Percentiles rank a stretch among this genome's conserved stretches.
Evolutionary conservation across 2,797 vertebrate genomes (phyloP).

Genomic region (Lepilemur septentrionalis): DNA sequence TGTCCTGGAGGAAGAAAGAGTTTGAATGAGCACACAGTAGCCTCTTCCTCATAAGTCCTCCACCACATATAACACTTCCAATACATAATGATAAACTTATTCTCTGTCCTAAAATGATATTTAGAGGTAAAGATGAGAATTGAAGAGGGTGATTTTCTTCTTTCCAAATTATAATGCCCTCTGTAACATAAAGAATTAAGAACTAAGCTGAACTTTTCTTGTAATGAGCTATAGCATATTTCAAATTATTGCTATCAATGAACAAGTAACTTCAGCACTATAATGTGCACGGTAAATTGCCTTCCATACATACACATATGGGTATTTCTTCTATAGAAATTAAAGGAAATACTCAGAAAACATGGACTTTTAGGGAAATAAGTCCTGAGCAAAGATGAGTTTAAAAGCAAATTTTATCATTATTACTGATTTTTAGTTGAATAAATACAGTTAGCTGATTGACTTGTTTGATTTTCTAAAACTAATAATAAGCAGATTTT

Average conservation of each 20-base stretch:
- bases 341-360: not conserved
- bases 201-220: not conserved
- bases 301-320: not conserved
- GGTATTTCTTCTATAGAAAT: not conserved
- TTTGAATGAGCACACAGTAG: not conserved
- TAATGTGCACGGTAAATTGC: not conserved
- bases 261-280: not conserved
- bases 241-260: not conserved
- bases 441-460: not conserved
- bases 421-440: not conserved
- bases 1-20: not conserved
- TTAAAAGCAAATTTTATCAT: slow-evolving; percentile 22
- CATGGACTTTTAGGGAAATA: not conserved
- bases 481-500: slow-evolving; percentile 23
- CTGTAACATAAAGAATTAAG: not conserved
- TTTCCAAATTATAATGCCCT: not conserved
- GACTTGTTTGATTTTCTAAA: not conserved
- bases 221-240: not conserved
- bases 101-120: not conserved
- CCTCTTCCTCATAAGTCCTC: not conserved
- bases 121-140: not conserved
- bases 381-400: not conserved
- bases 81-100: not conserved
- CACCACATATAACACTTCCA: not conserved
- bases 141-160: not conserved